Percentiles rank a stretch among this genome's conserved stretches.
Conservation (phyloP, 1,140 invertebrate species). For the Papilio dardanus region DNA sequence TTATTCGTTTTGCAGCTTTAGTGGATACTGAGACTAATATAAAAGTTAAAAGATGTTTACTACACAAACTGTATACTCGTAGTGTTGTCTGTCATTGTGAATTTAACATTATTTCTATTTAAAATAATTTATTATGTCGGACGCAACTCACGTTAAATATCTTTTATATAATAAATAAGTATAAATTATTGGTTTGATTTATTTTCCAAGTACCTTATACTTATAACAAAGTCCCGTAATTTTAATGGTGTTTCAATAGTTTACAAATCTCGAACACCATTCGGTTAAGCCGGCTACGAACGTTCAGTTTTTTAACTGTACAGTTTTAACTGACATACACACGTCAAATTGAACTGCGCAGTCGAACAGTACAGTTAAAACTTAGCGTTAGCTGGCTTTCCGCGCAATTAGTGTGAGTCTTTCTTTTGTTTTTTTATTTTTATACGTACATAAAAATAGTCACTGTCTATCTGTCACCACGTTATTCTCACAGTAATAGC, state of each 20-base stretch:
- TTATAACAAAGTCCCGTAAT: not conserved
- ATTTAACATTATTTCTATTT: conserved; percentile 42
- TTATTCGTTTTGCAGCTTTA: not conserved
- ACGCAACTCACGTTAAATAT: conserved; percentile 51
- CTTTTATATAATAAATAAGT: conserved; percentile 58
- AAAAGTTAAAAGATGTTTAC: conserved; percentile 43
- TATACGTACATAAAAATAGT: not conserved
- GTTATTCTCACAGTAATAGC: conserved; percentile 13
- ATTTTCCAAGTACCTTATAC: not conserved
- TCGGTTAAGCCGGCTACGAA: too few species aligned
- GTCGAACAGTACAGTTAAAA: too few species aligned
- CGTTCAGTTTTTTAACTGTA: too few species aligned
- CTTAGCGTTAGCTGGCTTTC: too few species aligned
- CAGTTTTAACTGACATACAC: too few species aligned
- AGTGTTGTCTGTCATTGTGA: conserved; percentile 52
- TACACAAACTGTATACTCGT: conserved; percentile 54
- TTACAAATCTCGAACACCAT: not conserved
- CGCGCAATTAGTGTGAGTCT: not conserved
- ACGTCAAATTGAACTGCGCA: too few species aligned
- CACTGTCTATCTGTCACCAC: not conserved
- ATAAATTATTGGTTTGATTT: conserved; percentile 34
- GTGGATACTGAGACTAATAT: conserved; percentile 37
- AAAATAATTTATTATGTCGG: conserved; percentile 46
- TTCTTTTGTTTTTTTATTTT: not conserved
- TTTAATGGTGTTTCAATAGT: not conserved